A percentile compares a stretch with the other conserved stretches of the same genome.
Conservation (phyloP, 2,797 vertebrate genomes). For the Bradypodion pumilum region DNA sequence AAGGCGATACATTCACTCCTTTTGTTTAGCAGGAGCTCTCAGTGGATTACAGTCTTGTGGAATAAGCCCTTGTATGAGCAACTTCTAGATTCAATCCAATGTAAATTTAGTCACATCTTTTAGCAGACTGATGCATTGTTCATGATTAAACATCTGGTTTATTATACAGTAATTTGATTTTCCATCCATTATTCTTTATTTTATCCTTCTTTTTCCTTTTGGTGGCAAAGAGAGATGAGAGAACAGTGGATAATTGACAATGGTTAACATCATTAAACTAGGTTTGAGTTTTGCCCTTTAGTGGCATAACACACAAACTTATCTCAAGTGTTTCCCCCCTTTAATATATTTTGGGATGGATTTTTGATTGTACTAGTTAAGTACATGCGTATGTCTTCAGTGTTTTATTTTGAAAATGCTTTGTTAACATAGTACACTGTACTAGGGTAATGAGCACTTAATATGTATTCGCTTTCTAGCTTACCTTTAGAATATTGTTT, state of each 20-base stretch:
- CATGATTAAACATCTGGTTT: background rate
- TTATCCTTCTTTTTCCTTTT: no score
- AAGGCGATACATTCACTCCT: background rate
- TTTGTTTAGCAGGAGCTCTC: background rate
- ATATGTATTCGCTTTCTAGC: background rate
- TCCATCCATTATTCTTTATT: background rate
- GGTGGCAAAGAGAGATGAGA: no score
- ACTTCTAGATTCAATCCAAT: background rate
- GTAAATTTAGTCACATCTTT: background rate
- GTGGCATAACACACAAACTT: no score
- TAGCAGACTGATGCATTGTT: background rate
- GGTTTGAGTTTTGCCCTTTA: no score
- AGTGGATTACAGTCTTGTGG: background rate
- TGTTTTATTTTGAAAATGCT: slow-evolving; percentile 9
- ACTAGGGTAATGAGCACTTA: accelerated
- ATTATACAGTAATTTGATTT: background rate
- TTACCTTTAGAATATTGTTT: background rate
- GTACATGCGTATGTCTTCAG: background rate
- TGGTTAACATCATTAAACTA: no score
- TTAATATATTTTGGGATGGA: background rate
- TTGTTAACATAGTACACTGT: slow-evolving; percentile 34
- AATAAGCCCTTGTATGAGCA: background rate
- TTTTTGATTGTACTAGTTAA: slow-evolving; percentile 18
- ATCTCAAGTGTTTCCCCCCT: no score
- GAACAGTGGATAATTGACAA: no score